phyloP scores from a whole-genome alignment of 2,113 vertebrate genomes.

The Vimba vimba region DNA sequence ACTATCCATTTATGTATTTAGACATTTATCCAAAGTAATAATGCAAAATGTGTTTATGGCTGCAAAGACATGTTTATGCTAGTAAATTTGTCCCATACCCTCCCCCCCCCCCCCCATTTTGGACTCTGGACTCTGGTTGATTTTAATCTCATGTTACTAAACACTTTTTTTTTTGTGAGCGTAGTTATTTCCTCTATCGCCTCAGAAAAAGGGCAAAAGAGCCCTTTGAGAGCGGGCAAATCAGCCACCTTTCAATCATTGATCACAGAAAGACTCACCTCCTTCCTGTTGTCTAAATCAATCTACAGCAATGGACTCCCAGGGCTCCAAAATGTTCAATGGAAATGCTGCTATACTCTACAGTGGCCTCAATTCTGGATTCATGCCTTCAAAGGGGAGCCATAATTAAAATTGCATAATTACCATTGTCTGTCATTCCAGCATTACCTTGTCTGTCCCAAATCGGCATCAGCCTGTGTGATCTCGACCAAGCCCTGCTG shows the following conservation, averaged over 20 bases:
- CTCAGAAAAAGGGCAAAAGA: not conserved
- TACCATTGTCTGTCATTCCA: not conserved
- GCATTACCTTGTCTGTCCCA: not conserved
- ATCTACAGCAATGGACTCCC: constrained; percentile 10
- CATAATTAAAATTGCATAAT: not conserved
- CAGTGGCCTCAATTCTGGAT: not conserved
- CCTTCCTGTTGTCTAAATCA: constrained; percentile 10
- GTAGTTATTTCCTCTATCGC: not conserved
- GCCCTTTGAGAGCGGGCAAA: constrained; percentile 5
- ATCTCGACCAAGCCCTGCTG: not conserved
- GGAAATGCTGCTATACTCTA: not conserved
- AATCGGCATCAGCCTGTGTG: not conserved
- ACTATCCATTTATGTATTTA: no score
- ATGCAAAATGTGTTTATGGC: no score
- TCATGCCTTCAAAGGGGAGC: not conserved
- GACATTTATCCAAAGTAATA: no score
- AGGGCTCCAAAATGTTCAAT: constrained; percentile 10
- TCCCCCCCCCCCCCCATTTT: not conserved
- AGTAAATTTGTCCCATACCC: no score
- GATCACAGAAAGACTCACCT: constrained; percentile 12
- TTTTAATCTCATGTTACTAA: not conserved
- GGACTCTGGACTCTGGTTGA: not conserved
- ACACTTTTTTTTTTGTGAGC: not conserved
- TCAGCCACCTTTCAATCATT: constrained; percentile 8
- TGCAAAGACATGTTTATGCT: no score